Base-by-base conservation (phyloP, 2,888 invertebrate species). In the Drosophila siamana region DNA sequence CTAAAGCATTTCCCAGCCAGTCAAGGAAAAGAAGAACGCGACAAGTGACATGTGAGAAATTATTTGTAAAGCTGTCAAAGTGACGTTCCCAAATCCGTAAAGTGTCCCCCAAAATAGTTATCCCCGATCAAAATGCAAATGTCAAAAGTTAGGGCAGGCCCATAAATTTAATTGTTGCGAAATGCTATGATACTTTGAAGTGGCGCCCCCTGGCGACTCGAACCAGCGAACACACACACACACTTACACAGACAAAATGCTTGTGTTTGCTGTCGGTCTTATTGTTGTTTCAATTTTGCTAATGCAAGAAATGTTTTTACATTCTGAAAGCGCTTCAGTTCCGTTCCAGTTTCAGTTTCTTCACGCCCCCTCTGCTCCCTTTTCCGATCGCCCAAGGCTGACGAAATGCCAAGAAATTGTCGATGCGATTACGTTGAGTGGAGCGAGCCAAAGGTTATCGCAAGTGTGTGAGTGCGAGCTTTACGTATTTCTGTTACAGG, bases 301-400 rank as follows among this genome's bases (percentile, higher is more conserved):
- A 87, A 83, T 87, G 88, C 82, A 82, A 70, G 68, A 71, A 84
- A 68, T 66, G 61, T 72, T 70, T 43, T 62, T 36, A 63, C 59
- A 68, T 65, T 66, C 62, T 47, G 54, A 65, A 80, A 77, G 28
- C 41, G 65, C 59, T 64, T 51, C 28, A 66, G 79, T 78, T 83
- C 88, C 86, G 83, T 88, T 83, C 83, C 72, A 88, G 65, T 88
- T 83, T 86, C 57, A n/a, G n/a, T n/a, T n/a, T n/a, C n/a, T n/a
- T n/a, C n/a, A n/a, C n/a, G n/a, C n/a, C n/a, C n/a, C n/a, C n/a
- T n/a, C n/a, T n/a, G n/a, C 22, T 11, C 11, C 4, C 43, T 0
- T 19, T 4, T 6, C 7, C 52, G 77, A 50, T 48, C 19, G 40
- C 33, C 28, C 67, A 65, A 75, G 82, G 82, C 79, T 81, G 64